Evolutionary conservation across 2,113 vertebrate genomes (phyloP).

Genomic region (Capreolus pygargus): DNA sequence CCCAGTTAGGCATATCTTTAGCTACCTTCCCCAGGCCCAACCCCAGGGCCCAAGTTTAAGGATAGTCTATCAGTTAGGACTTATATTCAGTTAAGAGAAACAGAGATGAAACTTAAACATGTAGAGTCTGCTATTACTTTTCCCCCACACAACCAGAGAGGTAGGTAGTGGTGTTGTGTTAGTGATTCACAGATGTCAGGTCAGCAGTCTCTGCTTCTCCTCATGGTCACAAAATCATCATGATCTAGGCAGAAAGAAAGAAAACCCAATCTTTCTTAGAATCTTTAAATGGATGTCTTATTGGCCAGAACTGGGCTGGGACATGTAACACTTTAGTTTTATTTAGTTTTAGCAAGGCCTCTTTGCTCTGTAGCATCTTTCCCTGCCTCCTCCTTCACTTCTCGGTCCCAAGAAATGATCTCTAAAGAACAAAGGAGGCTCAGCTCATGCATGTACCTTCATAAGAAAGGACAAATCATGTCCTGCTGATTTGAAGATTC

Average conservation of each 20-base stretch:
- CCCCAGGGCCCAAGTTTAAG: background rate
- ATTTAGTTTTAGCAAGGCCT: background rate
- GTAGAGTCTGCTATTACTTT: background rate
- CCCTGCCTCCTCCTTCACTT: background rate
- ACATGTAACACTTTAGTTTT: background rate
- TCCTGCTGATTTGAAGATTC: background rate
- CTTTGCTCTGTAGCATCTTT: background rate
- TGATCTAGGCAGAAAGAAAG: background rate
- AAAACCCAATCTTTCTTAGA: background rate
- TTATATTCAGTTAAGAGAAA: background rate
- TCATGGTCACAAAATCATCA: background rate
- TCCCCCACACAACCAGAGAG: background rate
- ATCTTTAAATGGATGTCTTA: background rate
- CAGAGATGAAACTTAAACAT: background rate
- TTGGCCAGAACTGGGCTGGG: background rate
- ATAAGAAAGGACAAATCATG: background rate
- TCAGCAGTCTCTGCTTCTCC: background rate
- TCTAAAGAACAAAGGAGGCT: background rate
- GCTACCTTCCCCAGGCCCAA: background rate
- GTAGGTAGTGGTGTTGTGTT: no score
- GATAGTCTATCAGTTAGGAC: background rate
- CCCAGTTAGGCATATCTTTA: background rate
- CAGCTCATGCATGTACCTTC: background rate
- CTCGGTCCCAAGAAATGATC: background rate
- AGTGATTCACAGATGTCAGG: background rate